Conservation (phyloP, 2,113 vertebrate species). For the Syngnathus scovelli region DNA sequence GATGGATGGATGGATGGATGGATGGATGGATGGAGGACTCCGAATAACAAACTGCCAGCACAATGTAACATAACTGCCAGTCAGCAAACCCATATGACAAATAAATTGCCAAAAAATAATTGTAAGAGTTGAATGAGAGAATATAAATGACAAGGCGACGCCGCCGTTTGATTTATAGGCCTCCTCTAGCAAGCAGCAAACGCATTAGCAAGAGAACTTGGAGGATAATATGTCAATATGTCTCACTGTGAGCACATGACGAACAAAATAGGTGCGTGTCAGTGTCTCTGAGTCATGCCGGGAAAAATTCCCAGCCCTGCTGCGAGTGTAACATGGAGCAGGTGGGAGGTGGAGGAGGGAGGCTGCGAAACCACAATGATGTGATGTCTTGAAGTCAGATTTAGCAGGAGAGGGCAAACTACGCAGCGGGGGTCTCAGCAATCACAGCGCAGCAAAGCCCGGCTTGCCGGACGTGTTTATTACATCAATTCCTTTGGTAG, state of each 20-base stretch:
- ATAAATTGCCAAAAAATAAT: constrained; percentile 19
- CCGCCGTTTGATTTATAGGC: constrained; percentile 46
- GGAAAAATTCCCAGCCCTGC: constrained; percentile 28
- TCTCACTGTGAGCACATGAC: constrained; percentile 43
- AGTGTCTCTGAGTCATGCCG: constrained; percentile 34
- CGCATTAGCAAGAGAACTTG: constrained; percentile 51
- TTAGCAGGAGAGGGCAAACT: constrained; percentile 25
- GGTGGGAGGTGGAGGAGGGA: constrained; percentile 15
- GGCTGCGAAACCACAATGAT: constrained; percentile 29
- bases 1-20: too few species aligned
- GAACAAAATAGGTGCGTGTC: constrained; percentile 35
- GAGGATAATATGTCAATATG: constrained; percentile 46
- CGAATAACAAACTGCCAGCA: constrained; percentile 22
- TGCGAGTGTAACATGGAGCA: constrained; percentile 22
- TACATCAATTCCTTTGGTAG: constrained; percentile 26
- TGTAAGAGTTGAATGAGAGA: constrained; percentile 19
- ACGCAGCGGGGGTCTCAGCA: constrained; percentile 18
- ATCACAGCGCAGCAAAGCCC: constrained; percentile 24
- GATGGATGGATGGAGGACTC: constrained; percentile 13
- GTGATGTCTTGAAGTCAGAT: constrained; percentile 33
- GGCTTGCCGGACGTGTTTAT: constrained; percentile 20
- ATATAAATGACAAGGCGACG: constrained; percentile 42
- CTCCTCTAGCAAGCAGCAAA: constrained; percentile 40
- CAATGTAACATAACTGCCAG: constrained; percentile 25
- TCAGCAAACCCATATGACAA: constrained; percentile 21